A percentile compares a stretch with the other conserved stretches of the same genome.
These are phyloP conservation scores for Erinaceus europaeus DNA, from an alignment of 2,113 vertebrate species.

Conservation along the genomic window DNA sequence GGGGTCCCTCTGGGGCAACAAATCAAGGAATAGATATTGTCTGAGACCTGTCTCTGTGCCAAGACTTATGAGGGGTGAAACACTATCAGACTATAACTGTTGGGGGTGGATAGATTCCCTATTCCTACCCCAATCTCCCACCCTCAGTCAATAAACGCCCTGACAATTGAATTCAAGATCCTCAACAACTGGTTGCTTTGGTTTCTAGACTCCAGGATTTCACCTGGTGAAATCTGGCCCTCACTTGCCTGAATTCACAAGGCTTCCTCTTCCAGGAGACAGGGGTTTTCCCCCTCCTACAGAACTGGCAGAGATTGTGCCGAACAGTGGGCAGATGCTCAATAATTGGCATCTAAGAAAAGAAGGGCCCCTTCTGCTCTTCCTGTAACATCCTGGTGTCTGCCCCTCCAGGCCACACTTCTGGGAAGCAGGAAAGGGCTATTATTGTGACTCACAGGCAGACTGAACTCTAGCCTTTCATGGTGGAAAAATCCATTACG, in stretches of 20 bases:
- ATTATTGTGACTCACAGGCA: conserved; percentile 75
- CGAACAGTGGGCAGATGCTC: neutral
- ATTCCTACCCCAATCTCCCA: too few relatives aligned
- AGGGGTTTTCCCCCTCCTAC: neutral
- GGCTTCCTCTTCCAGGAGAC: neutral
- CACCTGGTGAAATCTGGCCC: neutral
- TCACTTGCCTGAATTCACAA: neutral
- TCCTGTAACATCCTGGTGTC: neutral
- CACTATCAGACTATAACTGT: neutral
- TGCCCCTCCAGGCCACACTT: neutral
- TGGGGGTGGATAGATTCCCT: neutral
- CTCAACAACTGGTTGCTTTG: neutral
- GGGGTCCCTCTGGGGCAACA: neutral
- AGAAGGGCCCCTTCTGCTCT: neutral
- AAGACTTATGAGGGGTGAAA: neutral
- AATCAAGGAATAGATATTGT: neutral
- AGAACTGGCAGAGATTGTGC: neutral
- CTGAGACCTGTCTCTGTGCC: neutral
- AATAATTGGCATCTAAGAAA: neutral
- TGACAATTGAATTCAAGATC: neutral
- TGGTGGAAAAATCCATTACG: conserved; percentile 89
- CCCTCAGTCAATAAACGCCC: too few relatives aligned
- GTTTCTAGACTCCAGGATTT: neutral
- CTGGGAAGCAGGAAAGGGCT: conserved; percentile 46
- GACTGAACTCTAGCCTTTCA: conserved; percentile 85